Percentiles rank a stretch among this genome's conserved stretches.
phyloP scores from a whole-genome alignment of 1,140 invertebrate genomes.

The Notospermus geniculatus region DNA sequence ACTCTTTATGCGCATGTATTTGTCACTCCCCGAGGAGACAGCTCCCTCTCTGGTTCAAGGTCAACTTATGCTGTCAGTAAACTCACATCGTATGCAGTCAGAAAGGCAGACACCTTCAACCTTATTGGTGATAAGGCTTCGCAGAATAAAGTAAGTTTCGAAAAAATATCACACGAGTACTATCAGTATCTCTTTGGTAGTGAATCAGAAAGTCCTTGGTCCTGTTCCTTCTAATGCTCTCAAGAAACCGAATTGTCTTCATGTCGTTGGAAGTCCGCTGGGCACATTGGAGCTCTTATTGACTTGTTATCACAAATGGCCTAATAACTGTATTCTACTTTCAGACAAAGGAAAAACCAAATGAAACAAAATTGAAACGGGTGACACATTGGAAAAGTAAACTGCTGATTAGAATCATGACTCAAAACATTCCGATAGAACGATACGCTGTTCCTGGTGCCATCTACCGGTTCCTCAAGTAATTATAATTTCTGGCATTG shows the following conservation, averaged over 20 bases:
- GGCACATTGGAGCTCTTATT: too few relatives aligned
- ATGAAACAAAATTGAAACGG: slow-evolving; percentile 18
- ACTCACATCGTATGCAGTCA: slow-evolving; percentile 69
- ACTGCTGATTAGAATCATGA: slow-evolving; percentile 66
- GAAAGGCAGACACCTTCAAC: slow-evolving; percentile 73
- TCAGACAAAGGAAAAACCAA: too few relatives aligned
- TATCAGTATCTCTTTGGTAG: too few relatives aligned
- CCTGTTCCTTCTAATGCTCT: too few relatives aligned
- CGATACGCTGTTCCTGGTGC: slow-evolving; percentile 64
- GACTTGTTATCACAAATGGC: too few relatives aligned
- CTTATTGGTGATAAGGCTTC: slow-evolving; percentile 59
- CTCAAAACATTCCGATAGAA: slow-evolving; percentile 65
- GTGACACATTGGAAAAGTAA: slow-evolving; percentile 65
- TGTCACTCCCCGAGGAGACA: slow-evolving; percentile 32
- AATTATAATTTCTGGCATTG: slow-evolving; percentile 2
- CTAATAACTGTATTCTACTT: too few relatives aligned
- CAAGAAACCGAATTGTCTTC: too few relatives aligned
- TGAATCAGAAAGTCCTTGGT: too few relatives aligned
- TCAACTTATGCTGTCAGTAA: slow-evolving; percentile 61
- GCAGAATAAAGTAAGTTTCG: too few relatives aligned
- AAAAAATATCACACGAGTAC: too few relatives aligned
- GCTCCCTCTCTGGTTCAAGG: slow-evolving; percentile 44
- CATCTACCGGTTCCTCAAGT: slow-evolving; percentile 52
- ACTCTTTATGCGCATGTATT: slow-evolving; percentile 66
- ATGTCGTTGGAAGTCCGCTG: too few relatives aligned